Percentiles rank a stretch among this genome's conserved stretches.
These are phyloP conservation scores for Leptosomus discolor DNA, from an alignment of 2,113 vertebrate genomes.

Conservation along the genomic window DNA sequence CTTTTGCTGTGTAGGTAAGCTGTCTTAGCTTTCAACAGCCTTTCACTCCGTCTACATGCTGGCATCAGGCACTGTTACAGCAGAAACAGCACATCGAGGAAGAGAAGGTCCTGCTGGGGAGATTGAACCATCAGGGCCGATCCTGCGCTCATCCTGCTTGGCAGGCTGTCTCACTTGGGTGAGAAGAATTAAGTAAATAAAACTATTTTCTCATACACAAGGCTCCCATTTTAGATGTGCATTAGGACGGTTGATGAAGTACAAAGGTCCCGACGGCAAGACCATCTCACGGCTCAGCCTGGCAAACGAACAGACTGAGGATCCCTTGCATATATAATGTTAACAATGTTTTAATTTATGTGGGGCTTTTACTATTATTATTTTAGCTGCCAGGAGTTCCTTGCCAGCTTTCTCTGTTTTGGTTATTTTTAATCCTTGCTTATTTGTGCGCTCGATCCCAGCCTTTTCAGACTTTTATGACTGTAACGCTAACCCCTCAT, in stretches of 20 bases:
- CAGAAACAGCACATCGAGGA: neutral
- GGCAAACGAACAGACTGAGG: neutral
- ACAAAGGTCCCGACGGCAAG: constrained; percentile 1
- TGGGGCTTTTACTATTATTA: neutral
- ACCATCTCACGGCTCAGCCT: neutral
- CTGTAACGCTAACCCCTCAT: neutral
- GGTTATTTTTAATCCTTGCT: constrained; percentile 59
- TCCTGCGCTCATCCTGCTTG: neutral
- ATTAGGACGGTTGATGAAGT: neutral
- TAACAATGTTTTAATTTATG: neutral
- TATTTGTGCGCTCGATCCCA: neutral
- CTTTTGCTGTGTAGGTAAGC: neutral
- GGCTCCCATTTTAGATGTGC: neutral
- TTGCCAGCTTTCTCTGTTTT: constrained; percentile 16
- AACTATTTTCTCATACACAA: neutral
- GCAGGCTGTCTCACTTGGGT: neutral
- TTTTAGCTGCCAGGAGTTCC: constrained; percentile 43
- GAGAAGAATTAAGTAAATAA: neutral
- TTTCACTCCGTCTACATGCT: accelerated
- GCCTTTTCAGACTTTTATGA: neutral
- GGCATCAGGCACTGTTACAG: neutral
- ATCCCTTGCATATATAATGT: neutral
- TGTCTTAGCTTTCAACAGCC: neutral
- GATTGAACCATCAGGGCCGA: neutral
- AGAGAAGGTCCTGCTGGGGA: neutral